Base-by-base conservation (phyloP, 2,888 invertebrate genomes). In the Calliphora vomitoria region DNA sequence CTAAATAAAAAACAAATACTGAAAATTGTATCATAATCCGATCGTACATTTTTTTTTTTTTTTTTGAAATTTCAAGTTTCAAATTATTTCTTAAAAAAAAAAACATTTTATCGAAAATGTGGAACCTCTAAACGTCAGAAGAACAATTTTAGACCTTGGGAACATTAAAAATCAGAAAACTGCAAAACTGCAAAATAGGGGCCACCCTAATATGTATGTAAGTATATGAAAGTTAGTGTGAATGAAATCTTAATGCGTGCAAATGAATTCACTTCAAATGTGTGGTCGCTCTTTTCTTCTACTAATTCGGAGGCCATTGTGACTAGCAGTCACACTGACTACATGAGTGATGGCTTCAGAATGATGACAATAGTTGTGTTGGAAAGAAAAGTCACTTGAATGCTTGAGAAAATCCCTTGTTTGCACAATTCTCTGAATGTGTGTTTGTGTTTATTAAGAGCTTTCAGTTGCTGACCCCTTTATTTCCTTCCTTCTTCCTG, bases 391-490 rank as follows among this genome's bases (percentile, higher is more conserved):
- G 76, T 72, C 80, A 81, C 58, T 83, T 76, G 58, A 76, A 81
- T 75, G 60, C 64, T 53, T 78, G 25, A 81, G 72, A 81, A 69
- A 35, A 75, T 60, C 62, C 20, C 44, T 18, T 75, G 53, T 60
- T 85, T 82, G 55, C 58, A 66, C 66, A 82, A 47, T 66, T 64
- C 44, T 55, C 8, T 74, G 18, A 53, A 58, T 81, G 72, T 72
- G 55, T 78, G 47, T 18, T 66, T 83, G 50, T 53, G 20, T 75
- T 68, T 47, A 72, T 75, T 60, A 74, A 69, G 74, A 84, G 66
- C 80, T 74, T 78, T 75, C 64, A 64, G 18, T 64, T 66, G 58
- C 35, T 80, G 80, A 85, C 85, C 85, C 85, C 41, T 85, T 85
- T 75, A 60, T 69, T 50, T 60, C 25, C 25, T 25, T 80, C 41